Conservation (phyloP, 2,797 vertebrate genomes). For the Sebastolobus altivelis region DNA sequence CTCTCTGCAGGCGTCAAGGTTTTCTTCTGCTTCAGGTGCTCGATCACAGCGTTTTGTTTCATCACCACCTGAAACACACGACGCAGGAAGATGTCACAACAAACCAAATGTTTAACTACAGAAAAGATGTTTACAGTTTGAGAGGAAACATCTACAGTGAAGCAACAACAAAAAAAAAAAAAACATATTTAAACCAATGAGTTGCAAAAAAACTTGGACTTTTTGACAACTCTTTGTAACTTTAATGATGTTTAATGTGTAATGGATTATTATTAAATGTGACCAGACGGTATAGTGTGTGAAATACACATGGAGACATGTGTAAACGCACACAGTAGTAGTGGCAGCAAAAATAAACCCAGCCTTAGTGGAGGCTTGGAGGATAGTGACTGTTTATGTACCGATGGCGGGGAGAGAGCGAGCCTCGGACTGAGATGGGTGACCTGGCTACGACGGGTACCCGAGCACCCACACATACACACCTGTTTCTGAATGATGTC, state of each 20-base stretch:
- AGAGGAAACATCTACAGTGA: not conserved
- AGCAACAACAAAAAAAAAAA: not conserved
- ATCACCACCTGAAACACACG: conserved; percentile 90
- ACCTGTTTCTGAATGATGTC: conserved; percentile 98
- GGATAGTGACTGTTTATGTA: conserved; percentile 32
- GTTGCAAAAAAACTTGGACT: not conserved
- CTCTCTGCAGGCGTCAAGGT: conserved; percentile 94
- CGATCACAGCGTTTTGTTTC: conserved; percentile 98
- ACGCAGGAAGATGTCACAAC: not conserved
- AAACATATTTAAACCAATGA: not conserved
- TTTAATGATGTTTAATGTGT: not conserved
- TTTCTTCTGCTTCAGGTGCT: conserved; percentile 98
- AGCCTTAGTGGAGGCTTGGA: conserved; percentile 11
- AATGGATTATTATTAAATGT: not conserved
- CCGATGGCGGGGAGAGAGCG: conserved; percentile 6
- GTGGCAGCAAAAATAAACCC: conserved; percentile 31
- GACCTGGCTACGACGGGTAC: conserved; percentile 1
- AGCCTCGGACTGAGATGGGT: conserved; percentile 16
- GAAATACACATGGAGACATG: conserved; percentile 7
- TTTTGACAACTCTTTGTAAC: not conserved
- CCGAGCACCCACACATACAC: conserved; percentile 9
- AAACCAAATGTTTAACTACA: not conserved
- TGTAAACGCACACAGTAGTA: conserved; percentile 1
- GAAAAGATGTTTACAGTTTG: not conserved
- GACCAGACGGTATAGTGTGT: not conserved